phyloP scores from a whole-genome alignment of 2,888 invertebrate species.

The Drosophila recens region DNA sequence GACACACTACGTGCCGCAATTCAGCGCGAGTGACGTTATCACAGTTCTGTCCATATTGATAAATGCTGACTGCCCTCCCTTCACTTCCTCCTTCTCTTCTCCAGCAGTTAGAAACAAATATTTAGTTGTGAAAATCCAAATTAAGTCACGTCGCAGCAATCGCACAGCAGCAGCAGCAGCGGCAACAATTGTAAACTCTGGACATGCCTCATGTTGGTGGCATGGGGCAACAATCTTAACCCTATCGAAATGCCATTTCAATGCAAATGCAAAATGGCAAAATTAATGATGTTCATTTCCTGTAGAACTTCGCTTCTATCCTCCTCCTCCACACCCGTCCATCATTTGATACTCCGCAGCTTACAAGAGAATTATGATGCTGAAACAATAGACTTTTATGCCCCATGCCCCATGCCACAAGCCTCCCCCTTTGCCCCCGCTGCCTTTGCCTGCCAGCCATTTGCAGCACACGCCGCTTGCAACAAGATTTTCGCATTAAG shows the following conservation, averaged over 20 bases:
- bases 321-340: not conserved
- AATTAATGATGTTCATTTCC: conserved; percentile 82
- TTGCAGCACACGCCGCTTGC: conserved; percentile 67
- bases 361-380: conserved; percentile 81
- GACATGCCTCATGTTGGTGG: conserved; percentile 10
- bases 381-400: conserved; percentile 81
- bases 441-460: conserved; percentile 46
- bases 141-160: conserved; percentile 84
- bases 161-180: conserved; percentile 75
- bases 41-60: conserved; percentile 73
- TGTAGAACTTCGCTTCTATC: conserved; percentile 35
- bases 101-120: conserved; percentile 51
- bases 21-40: conserved; percentile 70
- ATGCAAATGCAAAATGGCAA: conserved; percentile 80
- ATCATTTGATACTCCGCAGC: conserved; percentile 54
- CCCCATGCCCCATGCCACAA: conserved; percentile 29
- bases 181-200: conserved; percentile 63
- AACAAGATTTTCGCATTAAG: conserved; percentile 81
- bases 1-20: conserved; percentile 80
- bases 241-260: conserved; percentile 81
- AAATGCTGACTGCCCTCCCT: conserved; percentile 59
- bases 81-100: not conserved
- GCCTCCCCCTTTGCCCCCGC: not conserved
- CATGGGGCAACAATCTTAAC: conserved; percentile 62
- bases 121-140: conserved; percentile 81